These are phyloP conservation scores for Acronicta alni DNA, from an alignment of 2,888 invertebrate genomes.

Conservation along the genomic window DNA sequence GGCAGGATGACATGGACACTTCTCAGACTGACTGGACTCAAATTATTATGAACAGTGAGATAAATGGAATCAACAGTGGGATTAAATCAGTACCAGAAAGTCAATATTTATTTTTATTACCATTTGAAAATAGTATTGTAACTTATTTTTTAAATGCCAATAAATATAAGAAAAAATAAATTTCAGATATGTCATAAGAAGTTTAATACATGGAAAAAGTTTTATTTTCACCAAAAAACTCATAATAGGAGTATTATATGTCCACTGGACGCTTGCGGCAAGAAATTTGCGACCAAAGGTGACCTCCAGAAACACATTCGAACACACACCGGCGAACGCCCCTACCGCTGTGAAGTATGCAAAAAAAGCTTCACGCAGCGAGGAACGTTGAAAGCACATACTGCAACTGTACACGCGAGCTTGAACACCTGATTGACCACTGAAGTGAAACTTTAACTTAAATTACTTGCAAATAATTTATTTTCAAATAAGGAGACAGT, in stretches of 20 bases:
- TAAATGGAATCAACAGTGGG: too few relatives aligned
- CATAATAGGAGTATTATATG: slow-evolving; percentile 74
- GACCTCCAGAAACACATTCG: slow-evolving; percentile 80
- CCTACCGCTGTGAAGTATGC: slow-evolving; percentile 74
- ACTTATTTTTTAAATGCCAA: too few relatives aligned
- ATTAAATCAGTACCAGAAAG: too few relatives aligned
- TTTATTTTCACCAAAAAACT: slow-evolving; percentile 73
- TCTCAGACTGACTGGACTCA: too few relatives aligned
- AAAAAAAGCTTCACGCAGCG: slow-evolving; percentile 73
- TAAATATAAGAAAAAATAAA: too few relatives aligned
- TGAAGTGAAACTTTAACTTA: neutral
- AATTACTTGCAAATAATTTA: too few relatives aligned
- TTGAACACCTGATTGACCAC: neutral
- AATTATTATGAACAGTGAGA: too few relatives aligned
- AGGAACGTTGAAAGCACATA: slow-evolving; percentile 71
- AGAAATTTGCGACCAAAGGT: slow-evolving; percentile 76
- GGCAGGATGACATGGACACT: too few relatives aligned
- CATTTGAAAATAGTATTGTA: too few relatives aligned
- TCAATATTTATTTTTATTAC: too few relatives aligned
- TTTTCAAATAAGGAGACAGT: too few relatives aligned
- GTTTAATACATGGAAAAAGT: slow-evolving; percentile 71
- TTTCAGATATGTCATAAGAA: slow-evolving; percentile 78
- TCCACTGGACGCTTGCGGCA: slow-evolving; percentile 70
- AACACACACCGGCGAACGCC: slow-evolving; percentile 81
- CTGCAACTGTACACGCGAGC: slow-evolving; percentile 61